A percentile compares a stretch with the other conserved stretches of the same genome.
phyloP scores from a whole-genome alignment of 2,113 vertebrate genomes.

The Mirounga angustirostris region DNA sequence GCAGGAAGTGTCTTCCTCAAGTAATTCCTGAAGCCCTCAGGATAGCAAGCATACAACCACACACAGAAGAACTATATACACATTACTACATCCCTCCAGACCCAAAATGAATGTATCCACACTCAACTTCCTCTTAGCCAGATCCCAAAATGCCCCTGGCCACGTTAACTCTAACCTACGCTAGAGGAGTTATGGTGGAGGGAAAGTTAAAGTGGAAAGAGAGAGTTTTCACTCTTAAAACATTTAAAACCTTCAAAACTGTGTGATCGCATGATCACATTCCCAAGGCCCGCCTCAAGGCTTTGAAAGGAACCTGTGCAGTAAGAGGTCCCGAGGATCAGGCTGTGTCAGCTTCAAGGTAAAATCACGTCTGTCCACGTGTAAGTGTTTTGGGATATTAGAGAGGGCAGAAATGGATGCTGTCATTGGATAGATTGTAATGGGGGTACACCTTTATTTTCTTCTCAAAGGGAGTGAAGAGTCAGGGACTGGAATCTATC shows the following conservation, averaged over 20 bases:
- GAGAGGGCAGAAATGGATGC: not conserved
- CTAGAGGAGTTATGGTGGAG: not conserved
- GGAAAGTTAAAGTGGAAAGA: not conserved
- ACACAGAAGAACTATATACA: not conserved
- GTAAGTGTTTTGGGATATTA: not conserved
- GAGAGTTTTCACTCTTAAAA: not conserved
- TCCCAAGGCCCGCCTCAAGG: not conserved
- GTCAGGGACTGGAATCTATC: not conserved
- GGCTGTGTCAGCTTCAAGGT: not conserved
- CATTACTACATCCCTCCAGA: not conserved
- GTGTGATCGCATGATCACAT: not conserved
- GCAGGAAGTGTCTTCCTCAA: not conserved
- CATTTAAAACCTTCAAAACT: not conserved
- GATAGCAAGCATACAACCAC: too few relatives aligned
- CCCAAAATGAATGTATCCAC: too few relatives aligned
- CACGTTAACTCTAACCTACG: not conserved
- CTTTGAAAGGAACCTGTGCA: not conserved
- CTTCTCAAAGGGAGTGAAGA: not conserved
- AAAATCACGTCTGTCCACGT: not conserved
- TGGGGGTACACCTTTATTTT: not conserved
- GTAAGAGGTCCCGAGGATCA: not conserved
- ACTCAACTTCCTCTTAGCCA: not conserved
- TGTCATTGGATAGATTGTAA: not conserved
- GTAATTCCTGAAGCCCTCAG: not conserved
- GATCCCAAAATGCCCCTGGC: not conserved